Percentiles rank a stretch among this genome's conserved stretches.
Conservation (phyloP, 2,113 vertebrate species). For the Dascyllus trimaculatus region DNA sequence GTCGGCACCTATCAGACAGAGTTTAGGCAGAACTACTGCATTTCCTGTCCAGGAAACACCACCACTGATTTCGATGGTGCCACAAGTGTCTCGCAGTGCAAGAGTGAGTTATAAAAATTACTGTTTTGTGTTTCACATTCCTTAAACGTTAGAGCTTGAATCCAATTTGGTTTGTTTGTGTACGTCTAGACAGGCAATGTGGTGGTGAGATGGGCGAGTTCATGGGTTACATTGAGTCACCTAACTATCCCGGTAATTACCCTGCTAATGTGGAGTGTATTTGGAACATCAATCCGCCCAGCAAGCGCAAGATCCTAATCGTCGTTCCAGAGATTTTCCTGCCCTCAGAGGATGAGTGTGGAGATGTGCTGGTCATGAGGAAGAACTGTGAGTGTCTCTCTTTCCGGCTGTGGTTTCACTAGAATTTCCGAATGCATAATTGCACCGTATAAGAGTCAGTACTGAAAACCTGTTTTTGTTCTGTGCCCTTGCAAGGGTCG, state of each 20-base stretch:
- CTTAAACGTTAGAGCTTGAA: not conserved
- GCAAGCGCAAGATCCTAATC: constrained; percentile 98
- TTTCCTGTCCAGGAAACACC: constrained; percentile 95
- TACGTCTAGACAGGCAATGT: constrained; percentile 91
- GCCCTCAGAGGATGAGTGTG: constrained; percentile 97
- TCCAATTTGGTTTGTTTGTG: constrained; percentile 35
- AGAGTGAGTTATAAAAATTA: constrained; percentile 86
- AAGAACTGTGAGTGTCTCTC: constrained; percentile 92
- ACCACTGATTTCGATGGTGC: constrained; percentile 97
- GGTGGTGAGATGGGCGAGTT: constrained; percentile 97
- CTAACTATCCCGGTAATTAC: constrained; percentile 98
- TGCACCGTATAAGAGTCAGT: not conserved
- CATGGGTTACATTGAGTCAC: constrained; percentile 98
- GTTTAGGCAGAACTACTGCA: constrained; percentile 97
- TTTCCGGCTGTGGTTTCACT: not conserved
- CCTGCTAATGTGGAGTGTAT: constrained; percentile 95
- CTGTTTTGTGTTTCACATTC: constrained; percentile 15
- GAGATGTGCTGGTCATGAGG: constrained; percentile 98
- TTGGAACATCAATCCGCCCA: constrained; percentile 98
- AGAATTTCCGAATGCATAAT: not conserved
- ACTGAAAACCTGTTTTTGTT: constrained; percentile 12
- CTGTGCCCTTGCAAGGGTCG: constrained; percentile 85
- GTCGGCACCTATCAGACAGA: constrained; percentile 96
- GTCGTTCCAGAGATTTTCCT: constrained; percentile 99
- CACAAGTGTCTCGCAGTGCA: constrained; percentile 96